Percentiles rank a stretch among this genome's conserved stretches.
These are phyloP conservation scores for Laticauda colubrina DNA, from an alignment of 2,113 vertebrate genomes.

Conservation along the genomic window DNA sequence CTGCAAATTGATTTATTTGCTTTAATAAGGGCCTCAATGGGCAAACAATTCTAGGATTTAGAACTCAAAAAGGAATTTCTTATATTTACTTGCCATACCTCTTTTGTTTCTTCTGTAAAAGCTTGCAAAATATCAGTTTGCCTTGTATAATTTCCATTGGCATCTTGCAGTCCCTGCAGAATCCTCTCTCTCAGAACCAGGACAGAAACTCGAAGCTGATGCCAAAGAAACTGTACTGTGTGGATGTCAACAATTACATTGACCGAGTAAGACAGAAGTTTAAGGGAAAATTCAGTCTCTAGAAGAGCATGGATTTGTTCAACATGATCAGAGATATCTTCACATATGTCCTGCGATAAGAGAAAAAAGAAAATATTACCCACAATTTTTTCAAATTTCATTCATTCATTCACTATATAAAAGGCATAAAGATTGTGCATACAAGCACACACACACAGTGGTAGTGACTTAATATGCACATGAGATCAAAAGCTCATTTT, in stretches of 20 bases:
- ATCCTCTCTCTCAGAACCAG: conserved; percentile 95
- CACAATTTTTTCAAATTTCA: not conserved
- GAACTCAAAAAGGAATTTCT: conserved; percentile 5
- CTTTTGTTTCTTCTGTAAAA: conserved; percentile 89
- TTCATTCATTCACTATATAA: not conserved
- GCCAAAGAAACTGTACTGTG: conserved; percentile 93
- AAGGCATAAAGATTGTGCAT: not conserved
- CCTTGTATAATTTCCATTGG: conserved; percentile 97
- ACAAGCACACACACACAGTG: not conserved
- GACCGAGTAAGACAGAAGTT: conserved; percentile 95
- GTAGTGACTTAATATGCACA: not conserved
- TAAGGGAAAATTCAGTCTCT: conserved; percentile 97
- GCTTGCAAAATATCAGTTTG: conserved; percentile 97
- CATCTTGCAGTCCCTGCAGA: conserved; percentile 96
- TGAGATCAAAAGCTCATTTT: conserved; percentile 30
- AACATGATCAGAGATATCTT: conserved; percentile 98
- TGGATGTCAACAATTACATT: conserved; percentile 98
- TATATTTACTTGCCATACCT: conserved; percentile 72
- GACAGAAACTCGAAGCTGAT: conserved; percentile 96
- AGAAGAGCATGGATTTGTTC: conserved; percentile 97
- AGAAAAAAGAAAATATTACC: conserved; percentile 45
- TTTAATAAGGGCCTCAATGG: conserved; percentile 1
- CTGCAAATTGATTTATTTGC: not conserved
- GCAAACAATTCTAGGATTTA: not conserved
- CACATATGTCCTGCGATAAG: conserved; percentile 88